Evolutionary conservation across 2,113 vertebrate genomes (phyloP), one percentile per base, ranked within the genome.

Genomic region (Pogonocichla stellata): DNA sequence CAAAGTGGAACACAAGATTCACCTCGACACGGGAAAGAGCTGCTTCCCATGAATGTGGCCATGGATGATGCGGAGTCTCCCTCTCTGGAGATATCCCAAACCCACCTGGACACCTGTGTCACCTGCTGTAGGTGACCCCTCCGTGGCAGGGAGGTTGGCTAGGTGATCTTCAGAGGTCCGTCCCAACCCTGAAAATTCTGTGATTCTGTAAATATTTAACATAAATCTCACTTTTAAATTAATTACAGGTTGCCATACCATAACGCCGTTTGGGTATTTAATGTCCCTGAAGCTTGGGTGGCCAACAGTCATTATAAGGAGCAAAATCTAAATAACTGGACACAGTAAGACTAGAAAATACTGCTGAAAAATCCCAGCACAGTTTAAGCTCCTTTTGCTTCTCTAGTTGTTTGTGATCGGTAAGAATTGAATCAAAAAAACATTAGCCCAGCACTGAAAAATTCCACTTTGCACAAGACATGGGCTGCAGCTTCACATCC

Each of bases 161-260:
- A 12, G 36, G 13, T 67, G 36, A 14, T 86, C 25, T 51, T 58
- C 36, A 23, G 11, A 60, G 36, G 6, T 51, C 22, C 3, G 10
- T 43, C 22, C 56, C 9, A 33, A 15, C 7, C 26, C 26, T 77
- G 13, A 38, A 23, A 53, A 15, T 23, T 16, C 33, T 7, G 14
- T 36, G 8, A 12, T 51, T 36, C 19, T 33, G 18, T 43, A 50
- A 12, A 82, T 42, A 19, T 12, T 22, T n/a, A 19, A 25, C 2
- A 5, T 25, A 23, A 54, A 43, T 8, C 8, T 38, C 18, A 0
- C 20, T 36, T 45, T 17, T 24, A 5, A 58, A 22, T 19, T 9
- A 11, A 7, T 50, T 51, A 8, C 6, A 9, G 12, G 29, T 25
- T 28, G 1, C 6, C 34, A 0, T 33, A 0, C 4, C 1, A 0